These are phyloP conservation scores for Eulacestoma nigropectus DNA, from an alignment of 2,113 vertebrate genomes.

Conservation along the genomic window DNA sequence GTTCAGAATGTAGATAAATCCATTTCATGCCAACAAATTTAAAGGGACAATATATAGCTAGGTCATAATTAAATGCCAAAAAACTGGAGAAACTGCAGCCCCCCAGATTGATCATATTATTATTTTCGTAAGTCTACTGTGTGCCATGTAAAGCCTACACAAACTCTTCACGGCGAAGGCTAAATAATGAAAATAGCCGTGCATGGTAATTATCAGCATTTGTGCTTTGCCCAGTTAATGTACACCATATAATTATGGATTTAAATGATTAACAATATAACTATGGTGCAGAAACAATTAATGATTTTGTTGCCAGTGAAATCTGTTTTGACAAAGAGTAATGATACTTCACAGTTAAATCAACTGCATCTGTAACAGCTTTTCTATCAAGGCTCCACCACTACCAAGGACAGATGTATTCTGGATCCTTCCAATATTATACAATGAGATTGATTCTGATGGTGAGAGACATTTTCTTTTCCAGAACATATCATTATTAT, in stretches of 20 bases:
- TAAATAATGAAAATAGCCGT: background rate
- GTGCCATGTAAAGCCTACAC: background rate
- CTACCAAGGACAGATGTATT: background rate
- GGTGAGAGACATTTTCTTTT: background rate
- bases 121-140: background rate
- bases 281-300: background rate
- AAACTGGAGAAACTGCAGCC: background rate
- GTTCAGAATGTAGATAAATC: background rate
- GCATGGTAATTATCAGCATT: background rate
- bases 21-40: background rate
- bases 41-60: background rate
- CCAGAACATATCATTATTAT: background rate
- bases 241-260: background rate
- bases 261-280: constrained; percentile 12
- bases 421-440: background rate
- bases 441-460: background rate
- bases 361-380: background rate
- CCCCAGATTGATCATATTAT: background rate
- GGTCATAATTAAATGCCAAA: background rate
- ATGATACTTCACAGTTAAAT: background rate
- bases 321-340: constrained; percentile 19
- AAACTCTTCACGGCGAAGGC: background rate
- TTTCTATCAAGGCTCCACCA: background rate
- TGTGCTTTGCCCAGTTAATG: background rate
- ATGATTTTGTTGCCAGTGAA: background rate